Conservation (phyloP, 2,888 invertebrate genomes). For the Taphrorychus bicolor region DNA sequence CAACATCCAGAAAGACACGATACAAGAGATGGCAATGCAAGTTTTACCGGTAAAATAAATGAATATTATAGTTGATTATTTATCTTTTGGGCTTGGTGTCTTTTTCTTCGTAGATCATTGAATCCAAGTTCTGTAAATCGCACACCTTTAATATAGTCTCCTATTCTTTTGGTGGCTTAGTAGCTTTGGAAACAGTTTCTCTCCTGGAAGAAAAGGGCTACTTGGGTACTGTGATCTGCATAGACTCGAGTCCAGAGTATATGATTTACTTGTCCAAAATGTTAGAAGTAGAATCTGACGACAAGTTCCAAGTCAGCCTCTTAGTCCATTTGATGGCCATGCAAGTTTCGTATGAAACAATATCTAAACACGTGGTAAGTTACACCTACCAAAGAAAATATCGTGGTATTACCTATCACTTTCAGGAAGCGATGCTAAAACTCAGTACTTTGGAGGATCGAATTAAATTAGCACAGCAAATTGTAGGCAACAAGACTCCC, state of each 20-base stretch:
- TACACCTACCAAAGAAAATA: neutral
- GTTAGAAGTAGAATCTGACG: constrained; percentile 60
- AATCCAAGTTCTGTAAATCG: constrained; percentile 62
- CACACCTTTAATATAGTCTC: constrained; percentile 77
- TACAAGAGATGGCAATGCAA: constrained; percentile 63
- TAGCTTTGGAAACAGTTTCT: constrained; percentile 78
- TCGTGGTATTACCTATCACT: neutral
- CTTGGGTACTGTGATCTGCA: constrained; percentile 70
- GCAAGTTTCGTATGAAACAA: constrained; percentile 58
- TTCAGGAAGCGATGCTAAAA: constrained; percentile 59
- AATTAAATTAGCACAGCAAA: constrained; percentile 21
- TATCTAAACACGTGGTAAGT: constrained; percentile 56
- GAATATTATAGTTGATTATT: neutral
- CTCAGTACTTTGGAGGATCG: constrained; percentile 63
- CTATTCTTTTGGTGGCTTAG: constrained; percentile 86
- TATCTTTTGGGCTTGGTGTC: neutral
- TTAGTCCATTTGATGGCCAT: constrained; percentile 61
- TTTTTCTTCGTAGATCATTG: constrained; percentile 61
- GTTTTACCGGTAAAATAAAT: constrained; percentile 61
- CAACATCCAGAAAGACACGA: constrained; percentile 59
- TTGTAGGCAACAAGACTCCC: constrained; percentile 1
- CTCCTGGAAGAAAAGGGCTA: constrained; percentile 73
- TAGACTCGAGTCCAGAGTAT: constrained; percentile 82
- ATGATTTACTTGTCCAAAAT: constrained; percentile 63
- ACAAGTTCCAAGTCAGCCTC: constrained; percentile 64